phyloP scores from a whole-genome alignment of 1,140 invertebrate genomes.

The Psix sp. region DNA sequence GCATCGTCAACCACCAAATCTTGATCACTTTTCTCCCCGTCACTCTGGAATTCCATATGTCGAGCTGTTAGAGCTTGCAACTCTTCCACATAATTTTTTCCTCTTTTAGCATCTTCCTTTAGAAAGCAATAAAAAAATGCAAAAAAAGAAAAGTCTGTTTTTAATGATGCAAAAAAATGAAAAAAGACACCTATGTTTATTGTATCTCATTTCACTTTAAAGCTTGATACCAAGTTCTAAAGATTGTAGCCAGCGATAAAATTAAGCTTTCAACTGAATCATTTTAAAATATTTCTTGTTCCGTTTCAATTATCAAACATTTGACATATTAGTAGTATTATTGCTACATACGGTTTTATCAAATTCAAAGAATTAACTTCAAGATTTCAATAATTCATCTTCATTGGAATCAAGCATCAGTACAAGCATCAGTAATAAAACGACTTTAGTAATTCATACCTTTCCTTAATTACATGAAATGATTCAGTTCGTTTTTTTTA shows the following conservation, averaged over 20 bases:
- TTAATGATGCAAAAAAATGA: slow-evolving; percentile 43
- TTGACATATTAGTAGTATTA: too few species aligned
- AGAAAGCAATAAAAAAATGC: slow-evolving; percentile 43
- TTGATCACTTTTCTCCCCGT: slow-evolving; percentile 97
- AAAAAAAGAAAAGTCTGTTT: slow-evolving; percentile 23
- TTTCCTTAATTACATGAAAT: slow-evolving; percentile 1
- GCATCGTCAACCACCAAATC: slow-evolving; percentile 98
- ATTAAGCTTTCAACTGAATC: too few species aligned
- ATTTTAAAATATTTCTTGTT: too few species aligned
- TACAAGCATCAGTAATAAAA: too few species aligned
- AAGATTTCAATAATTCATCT: too few species aligned
- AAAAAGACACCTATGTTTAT: slow-evolving; percentile 19
- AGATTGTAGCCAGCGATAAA: too few species aligned
- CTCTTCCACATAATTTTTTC: slow-evolving; percentile 56
- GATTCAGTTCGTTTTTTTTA: background rate
- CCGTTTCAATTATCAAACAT: too few species aligned
- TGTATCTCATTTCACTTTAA: too few species aligned
- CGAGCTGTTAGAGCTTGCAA: slow-evolving; percentile 53
- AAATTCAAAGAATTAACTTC: background rate
- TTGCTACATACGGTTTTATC: too few species aligned
- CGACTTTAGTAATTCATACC: too few species aligned
- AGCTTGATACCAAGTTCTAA: too few species aligned
- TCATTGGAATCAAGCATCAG: too few species aligned
- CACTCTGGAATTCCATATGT: slow-evolving; percentile 85
- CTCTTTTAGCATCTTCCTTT: slow-evolving; percentile 56